Conservation (phyloP, 2,888 invertebrate species). For the Polylopha cassiicola region DNA sequence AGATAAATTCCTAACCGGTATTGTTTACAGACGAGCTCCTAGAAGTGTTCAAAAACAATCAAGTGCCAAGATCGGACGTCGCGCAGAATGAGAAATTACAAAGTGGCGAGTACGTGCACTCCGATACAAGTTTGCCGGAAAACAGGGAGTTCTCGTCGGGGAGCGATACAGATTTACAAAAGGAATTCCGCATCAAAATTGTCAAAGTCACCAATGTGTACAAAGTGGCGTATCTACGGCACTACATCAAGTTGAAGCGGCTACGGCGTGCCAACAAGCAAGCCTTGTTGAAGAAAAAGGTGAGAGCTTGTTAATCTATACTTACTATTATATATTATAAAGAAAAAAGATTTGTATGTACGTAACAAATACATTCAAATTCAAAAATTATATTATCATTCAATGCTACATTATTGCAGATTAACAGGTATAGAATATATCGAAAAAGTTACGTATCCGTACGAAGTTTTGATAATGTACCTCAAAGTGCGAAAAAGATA, state of each 20-base stretch:
- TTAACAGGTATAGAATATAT: too few relatives aligned
- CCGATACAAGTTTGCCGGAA: slow-evolving; percentile 33
- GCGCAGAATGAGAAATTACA: slow-evolving; percentile 35
- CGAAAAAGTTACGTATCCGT: too few relatives aligned
- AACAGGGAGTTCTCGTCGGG: slow-evolving; percentile 49
- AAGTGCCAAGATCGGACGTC: slow-evolving; percentile 32
- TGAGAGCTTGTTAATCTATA: slow-evolving; percentile 31
- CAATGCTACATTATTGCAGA: too few relatives aligned
- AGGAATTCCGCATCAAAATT: slow-evolving; percentile 59
- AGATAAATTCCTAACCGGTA: too few relatives aligned
- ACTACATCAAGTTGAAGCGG: slow-evolving; percentile 62
- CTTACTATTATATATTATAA: too few relatives aligned
- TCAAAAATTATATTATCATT: too few relatives aligned
- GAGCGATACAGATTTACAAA: slow-evolving; percentile 43
- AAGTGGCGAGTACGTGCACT: slow-evolving; percentile 34
- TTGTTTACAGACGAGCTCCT: slow-evolving; percentile 50
- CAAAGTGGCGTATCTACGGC: slow-evolving; percentile 61
- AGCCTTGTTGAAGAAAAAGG: slow-evolving; percentile 59
- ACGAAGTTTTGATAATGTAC: too few relatives aligned
- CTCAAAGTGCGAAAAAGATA: too few relatives aligned
- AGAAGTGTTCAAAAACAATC: slow-evolving; percentile 48
- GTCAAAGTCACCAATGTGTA: slow-evolving; percentile 67
- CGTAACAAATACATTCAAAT: too few relatives aligned
- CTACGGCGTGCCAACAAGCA: slow-evolving; percentile 53
- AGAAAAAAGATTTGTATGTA: too few relatives aligned